These are phyloP conservation scores for Brachypalpus laphriformis DNA, from an alignment of 2,888 invertebrate species.

Conservation along the genomic window DNA sequence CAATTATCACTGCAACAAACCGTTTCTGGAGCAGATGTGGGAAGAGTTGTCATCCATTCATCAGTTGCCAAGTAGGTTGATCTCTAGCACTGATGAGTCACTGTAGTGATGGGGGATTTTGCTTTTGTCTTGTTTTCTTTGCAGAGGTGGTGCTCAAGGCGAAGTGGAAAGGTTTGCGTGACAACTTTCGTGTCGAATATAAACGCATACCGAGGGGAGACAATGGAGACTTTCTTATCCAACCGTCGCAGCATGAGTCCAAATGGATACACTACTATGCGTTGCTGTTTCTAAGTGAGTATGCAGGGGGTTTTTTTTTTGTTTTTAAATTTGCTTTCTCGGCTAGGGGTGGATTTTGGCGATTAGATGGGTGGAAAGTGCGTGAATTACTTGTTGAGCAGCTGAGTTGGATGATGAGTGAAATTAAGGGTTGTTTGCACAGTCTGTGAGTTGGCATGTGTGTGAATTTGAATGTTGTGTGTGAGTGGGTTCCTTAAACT, in stretches of 20 bases:
- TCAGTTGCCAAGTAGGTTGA: constrained; percentile 80
- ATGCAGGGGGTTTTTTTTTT: neutral
- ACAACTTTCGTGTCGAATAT: constrained; percentile 83
- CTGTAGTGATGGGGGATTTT: constrained; percentile 28
- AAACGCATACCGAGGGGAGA: constrained; percentile 82
- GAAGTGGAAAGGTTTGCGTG: constrained; percentile 83
- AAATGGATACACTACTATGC: constrained; percentile 83
- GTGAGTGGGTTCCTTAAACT: neutral
- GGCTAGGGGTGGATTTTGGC: neutral
- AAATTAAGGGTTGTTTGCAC: no score
- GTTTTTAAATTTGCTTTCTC: neutral
- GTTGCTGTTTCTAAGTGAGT: constrained; percentile 81
- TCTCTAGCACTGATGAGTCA: constrained; percentile 44
- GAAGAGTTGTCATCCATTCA: constrained; percentile 81
- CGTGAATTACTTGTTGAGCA: neutral
- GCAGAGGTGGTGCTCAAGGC: constrained; percentile 82
- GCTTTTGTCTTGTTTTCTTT: constrained; percentile 43
- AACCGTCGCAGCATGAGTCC: constrained; percentile 82
- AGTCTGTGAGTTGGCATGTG: neutral
- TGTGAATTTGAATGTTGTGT: no score
- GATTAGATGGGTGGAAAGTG: neutral
- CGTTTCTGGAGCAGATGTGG: constrained; percentile 83
- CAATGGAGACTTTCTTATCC: constrained; percentile 81
- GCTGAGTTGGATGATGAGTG: neutral
- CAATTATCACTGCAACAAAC: constrained; percentile 83